phyloP scores from a whole-genome alignment of 2,888 invertebrate genomes.

The Monochamus alternatus region DNA sequence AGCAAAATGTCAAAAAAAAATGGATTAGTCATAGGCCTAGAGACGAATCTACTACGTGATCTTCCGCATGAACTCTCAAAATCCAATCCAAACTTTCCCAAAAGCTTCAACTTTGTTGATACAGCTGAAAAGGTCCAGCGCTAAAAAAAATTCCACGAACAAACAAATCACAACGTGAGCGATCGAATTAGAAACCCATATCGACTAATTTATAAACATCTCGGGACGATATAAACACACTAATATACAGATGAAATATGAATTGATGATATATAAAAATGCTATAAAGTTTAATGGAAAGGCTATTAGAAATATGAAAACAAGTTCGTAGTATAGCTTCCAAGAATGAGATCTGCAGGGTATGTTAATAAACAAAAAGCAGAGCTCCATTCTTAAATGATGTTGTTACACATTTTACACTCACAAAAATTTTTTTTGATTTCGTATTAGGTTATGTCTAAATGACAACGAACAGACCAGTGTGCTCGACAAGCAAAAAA shows the following conservation, averaged over 20 bases:
- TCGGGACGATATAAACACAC: conserved; percentile 16
- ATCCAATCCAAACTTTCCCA: too few relatives aligned
- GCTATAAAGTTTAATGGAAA: conserved; percentile 12
- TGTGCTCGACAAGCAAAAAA: too few relatives aligned
- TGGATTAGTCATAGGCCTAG: too few relatives aligned
- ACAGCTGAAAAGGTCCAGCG: too few relatives aligned
- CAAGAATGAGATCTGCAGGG: conserved; percentile 1
- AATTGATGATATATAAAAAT: conserved; percentile 21
- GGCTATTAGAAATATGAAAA: conserved; percentile 6
- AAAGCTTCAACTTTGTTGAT: too few relatives aligned
- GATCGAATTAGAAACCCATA: conserved; percentile 25
- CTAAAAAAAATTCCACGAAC: not conserved
- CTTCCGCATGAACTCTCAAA: too few relatives aligned
- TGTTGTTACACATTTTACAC: not conserved
- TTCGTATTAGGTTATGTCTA: too few relatives aligned
- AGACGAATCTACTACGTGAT: too few relatives aligned
- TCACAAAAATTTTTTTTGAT: too few relatives aligned
- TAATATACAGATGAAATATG: conserved; percentile 21
- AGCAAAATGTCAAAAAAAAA: too few relatives aligned
- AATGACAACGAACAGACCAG: too few relatives aligned
- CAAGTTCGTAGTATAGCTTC: conserved; percentile 2
- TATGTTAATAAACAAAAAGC: not conserved
- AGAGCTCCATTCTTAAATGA: not conserved
- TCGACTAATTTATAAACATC: conserved; percentile 29
- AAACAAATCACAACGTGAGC: conserved; percentile 18